Evolutionary conservation across 1,140 invertebrate genomes (phyloP).

Genomic region (Mamestra configurata): DNA sequence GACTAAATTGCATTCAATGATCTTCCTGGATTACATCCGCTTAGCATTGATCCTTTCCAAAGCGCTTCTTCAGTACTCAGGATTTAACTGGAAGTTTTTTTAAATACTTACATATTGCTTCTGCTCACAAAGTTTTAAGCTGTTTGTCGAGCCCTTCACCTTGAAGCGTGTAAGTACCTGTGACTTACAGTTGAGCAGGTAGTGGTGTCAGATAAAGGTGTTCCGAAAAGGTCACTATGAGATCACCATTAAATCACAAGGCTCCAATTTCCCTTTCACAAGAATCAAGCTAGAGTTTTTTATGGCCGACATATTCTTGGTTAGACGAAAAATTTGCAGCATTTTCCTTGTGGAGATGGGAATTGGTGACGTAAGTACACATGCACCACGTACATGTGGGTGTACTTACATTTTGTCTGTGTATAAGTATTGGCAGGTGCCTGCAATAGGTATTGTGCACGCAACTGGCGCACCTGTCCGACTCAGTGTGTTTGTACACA

Average conservation of each 20-base stretch:
- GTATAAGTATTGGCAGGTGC: constrained; percentile 40
- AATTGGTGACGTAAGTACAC: constrained; percentile 11
- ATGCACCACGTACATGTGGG: too few relatives aligned
- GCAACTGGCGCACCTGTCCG: constrained; percentile 33
- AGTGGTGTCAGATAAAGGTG: constrained; percentile 17
- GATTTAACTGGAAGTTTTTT: background rate
- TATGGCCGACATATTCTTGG: background rate
- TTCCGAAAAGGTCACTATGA: constrained; percentile 26
- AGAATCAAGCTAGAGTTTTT: background rate
- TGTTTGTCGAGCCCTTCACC: background rate
- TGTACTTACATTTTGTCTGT: background rate
- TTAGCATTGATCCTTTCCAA: constrained; percentile 3
- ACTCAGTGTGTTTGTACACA: constrained; percentile 5
- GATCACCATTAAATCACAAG: constrained; percentile 36
- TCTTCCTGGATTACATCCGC: constrained; percentile 51
- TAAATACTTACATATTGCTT: too few relatives aligned
- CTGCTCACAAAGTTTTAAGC: background rate
- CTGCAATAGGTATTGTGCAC: constrained; percentile 17
- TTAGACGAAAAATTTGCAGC: background rate
- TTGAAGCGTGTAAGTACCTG: background rate
- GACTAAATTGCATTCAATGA: constrained; percentile 56
- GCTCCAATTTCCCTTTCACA: constrained; percentile 34
- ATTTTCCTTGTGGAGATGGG: background rate
- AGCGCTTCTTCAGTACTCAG: background rate
- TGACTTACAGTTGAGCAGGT: constrained; percentile 1